These are phyloP conservation scores for Tupaia chinensis DNA, from an alignment of 2,113 vertebrate species.

Conservation along the genomic window DNA sequence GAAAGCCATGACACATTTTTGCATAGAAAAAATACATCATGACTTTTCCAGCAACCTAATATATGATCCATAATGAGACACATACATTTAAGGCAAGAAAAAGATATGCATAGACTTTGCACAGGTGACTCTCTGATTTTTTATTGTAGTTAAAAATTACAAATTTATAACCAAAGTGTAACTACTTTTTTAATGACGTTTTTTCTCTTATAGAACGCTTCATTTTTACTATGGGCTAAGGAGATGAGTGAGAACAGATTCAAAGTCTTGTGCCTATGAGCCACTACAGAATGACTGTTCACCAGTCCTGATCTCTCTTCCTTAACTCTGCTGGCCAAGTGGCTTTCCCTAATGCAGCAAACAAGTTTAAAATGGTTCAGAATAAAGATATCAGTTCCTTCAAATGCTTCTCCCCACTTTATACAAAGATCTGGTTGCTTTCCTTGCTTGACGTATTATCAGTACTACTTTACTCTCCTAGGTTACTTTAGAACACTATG, in stretches of 20 bases:
- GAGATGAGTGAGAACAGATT: slow-evolving; percentile 16
- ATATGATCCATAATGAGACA: background rate
- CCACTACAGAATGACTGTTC: slow-evolving; percentile 7
- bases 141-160: background rate
- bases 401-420: slow-evolving; percentile 20
- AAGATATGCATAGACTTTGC: background rate
- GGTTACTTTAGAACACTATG: slow-evolving; percentile 35
- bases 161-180: background rate
- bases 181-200: background rate
- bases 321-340: background rate
- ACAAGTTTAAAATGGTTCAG: background rate
- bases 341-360: slow-evolving; percentile 25
- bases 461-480: background rate
- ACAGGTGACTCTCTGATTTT: background rate
- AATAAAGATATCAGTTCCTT: slow-evolving; percentile 1
- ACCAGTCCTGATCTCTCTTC: background rate
- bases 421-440: slow-evolving; percentile 5
- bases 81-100: background rate
- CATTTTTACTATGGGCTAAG: background rate
- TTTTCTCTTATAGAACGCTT: background rate
- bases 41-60: background rate
- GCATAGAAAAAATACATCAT: too few species aligned
- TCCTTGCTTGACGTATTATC: background rate
- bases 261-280: background rate
- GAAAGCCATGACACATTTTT: too few species aligned